Conservation (phyloP, 1,140 invertebrate genomes). For the Chironomus tepperi region DNA sequence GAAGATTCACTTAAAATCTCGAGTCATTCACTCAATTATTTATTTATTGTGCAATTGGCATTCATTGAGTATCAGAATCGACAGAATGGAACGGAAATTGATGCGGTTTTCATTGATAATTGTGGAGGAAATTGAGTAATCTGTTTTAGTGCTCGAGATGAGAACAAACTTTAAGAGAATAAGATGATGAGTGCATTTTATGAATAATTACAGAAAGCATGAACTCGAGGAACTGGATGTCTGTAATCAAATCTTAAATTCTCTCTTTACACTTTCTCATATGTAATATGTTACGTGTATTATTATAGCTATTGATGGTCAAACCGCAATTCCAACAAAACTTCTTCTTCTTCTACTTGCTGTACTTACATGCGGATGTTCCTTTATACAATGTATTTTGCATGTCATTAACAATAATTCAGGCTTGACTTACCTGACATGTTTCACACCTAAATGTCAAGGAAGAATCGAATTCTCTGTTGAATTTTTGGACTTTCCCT, state of each 20-base stretch:
- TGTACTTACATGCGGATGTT: not conserved
- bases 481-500: too few species aligned
- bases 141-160: too few species aligned
- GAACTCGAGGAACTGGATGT: not conserved
- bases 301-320: not conserved
- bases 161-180: not conserved
- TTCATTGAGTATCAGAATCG: not conserved
- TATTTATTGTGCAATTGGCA: not conserved
- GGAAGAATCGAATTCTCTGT: not conserved
- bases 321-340: not conserved
- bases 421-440: not conserved
- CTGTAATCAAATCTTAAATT: not conserved
- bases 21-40: not conserved
- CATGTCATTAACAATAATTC: constrained; percentile 13
- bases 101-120: constrained; percentile 4
- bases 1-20: too few species aligned
- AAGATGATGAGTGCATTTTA: not conserved
- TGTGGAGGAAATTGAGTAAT: not conserved
- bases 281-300: not conserved
- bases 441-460: constrained; percentile 12
- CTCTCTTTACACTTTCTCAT: not conserved
- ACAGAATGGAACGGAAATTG: not conserved
- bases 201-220: not conserved
- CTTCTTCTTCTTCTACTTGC: not conserved
- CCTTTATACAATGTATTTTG: not conserved